phyloP scores from a whole-genome alignment of 2,888 invertebrate species.

The Metellina segmentata region DNA sequence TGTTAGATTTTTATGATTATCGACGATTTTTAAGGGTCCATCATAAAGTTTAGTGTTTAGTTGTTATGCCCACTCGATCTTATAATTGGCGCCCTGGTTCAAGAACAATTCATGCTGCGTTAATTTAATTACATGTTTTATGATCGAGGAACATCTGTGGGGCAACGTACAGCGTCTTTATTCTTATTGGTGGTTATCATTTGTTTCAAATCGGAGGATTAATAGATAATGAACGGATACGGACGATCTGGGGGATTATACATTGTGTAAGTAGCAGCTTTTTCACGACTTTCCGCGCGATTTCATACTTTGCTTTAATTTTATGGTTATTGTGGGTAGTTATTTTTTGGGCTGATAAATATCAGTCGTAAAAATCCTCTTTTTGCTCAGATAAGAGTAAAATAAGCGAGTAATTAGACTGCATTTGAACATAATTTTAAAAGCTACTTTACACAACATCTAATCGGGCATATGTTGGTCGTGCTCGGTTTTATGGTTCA shows the following conservation, averaged over 20 bases:
- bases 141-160: constrained; percentile 24
- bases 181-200: constrained; percentile 28
- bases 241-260: background rate
- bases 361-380: background rate
- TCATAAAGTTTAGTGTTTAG: constrained; percentile 51
- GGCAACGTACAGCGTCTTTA: constrained; percentile 29
- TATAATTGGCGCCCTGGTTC: constrained; percentile 49
- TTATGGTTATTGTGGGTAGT: background rate
- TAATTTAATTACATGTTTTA: constrained; percentile 63
- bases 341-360: background rate
- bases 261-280: background rate
- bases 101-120: constrained; percentile 28
- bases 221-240: constrained; percentile 13
- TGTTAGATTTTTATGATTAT: constrained; percentile 55
- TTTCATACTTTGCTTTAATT: background rate
- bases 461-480: no score
- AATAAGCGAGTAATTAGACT: background rate
- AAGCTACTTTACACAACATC: no score
- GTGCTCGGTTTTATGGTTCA: no score
- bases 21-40: constrained; percentile 45
- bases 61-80: constrained; percentile 33
- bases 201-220: constrained; percentile 32
- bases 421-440: no score
- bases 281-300: background rate
- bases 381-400: background rate